Percentiles rank a stretch among this genome's conserved stretches.
phyloP scores from a whole-genome alignment of 2,113 vertebrate species.

The Lichenostomus cassidix region DNA sequence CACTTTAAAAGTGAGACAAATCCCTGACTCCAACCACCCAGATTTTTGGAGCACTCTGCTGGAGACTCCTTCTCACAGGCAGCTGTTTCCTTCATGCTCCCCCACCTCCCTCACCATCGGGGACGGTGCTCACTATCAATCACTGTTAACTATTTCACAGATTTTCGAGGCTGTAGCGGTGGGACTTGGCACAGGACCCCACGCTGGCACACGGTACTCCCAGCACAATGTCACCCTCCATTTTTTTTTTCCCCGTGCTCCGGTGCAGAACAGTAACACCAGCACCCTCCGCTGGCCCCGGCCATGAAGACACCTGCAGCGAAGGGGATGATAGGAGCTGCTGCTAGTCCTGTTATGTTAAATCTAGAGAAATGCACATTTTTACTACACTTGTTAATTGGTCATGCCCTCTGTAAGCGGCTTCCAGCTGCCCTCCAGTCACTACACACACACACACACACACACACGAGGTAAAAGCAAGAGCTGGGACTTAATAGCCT shows the following conservation, averaged over 20 bases:
- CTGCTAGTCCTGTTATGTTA: fast-evolving
- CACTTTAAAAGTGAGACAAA: not conserved
- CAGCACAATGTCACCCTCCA: fast-evolving
- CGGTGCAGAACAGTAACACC: not conserved
- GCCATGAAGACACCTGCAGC: not conserved
- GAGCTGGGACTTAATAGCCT: not conserved
- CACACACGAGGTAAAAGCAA: not conserved
- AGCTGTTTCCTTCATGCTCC: not conserved
- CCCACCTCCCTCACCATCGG: fast-evolving
- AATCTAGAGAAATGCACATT: not conserved
- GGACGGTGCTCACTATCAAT: not conserved
- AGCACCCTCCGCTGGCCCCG: conserved; percentile 44
- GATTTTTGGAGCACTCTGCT: not conserved
- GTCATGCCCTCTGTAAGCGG: not conserved
- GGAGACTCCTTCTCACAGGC: not conserved
- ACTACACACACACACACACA: not conserved
- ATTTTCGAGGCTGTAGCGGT: not conserved
- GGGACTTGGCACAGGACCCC: not conserved
- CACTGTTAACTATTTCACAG: not conserved
- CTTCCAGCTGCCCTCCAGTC: not conserved
- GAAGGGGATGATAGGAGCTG: not conserved
- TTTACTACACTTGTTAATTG: no score
- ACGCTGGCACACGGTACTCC: fast-evolving
- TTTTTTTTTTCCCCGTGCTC: no score
- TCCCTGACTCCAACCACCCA: not conserved